A percentile compares a stretch with the other conserved stretches of the same genome.
Evolutionary conservation across 2,113 vertebrate species (phyloP).

Genomic region (human): GRCh38 chr16:9742501-9743000

Average conservation of each 20-base stretch:
- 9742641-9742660: neutral
- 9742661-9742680: neutral
- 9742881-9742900: neutral
- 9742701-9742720: neutral
- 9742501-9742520: neutral
- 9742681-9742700: neutral
- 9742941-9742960: neutral
- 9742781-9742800: neutral
- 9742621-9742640: neutral
- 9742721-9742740: neutral
- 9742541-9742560: neutral
- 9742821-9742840: neutral
- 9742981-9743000: neutral
- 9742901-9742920: neutral
- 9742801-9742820: neutral
- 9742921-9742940: accelerated
- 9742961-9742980: neutral
- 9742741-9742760: accelerated
- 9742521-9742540: neutral
- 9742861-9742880: too few species aligned
- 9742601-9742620: neutral
- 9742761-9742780: too few species aligned
- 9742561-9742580: neutral
- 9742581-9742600: neutral
- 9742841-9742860: neutral